A percentile compares a stretch with the other conserved stretches of the same genome.
phyloP scores from a whole-genome alignment of 2,888 invertebrate genomes.

The Amphimallon solstitiale region DNA sequence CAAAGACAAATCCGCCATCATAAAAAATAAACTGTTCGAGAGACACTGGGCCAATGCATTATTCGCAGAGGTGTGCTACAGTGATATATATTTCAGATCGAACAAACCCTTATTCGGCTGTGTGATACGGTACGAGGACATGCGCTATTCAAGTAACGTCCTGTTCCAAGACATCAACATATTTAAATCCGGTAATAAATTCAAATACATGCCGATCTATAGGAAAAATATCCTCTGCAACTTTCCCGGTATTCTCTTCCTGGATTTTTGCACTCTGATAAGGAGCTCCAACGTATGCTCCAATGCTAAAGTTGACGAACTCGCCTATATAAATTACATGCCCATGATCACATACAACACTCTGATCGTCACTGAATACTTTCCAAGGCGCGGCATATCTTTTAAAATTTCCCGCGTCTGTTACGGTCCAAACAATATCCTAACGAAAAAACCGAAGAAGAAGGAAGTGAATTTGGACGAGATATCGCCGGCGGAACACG shows the following conservation, averaged over 20 bases:
- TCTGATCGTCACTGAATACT: slow-evolving; percentile 40
- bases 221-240: slow-evolving; percentile 20
- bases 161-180: slow-evolving; percentile 13
- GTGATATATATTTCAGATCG: slow-evolving; percentile 54
- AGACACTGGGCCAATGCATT: slow-evolving; percentile 15
- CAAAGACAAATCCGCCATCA: slow-evolving; percentile 19
- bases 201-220: slow-evolving; percentile 36
- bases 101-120: slow-evolving; percentile 47
- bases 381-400: slow-evolving; percentile 31
- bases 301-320: slow-evolving; percentile 35
- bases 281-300: slow-evolving; percentile 15
- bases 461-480: slow-evolving; percentile 55
- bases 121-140: slow-evolving; percentile 21
- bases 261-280: slow-evolving; percentile 23
- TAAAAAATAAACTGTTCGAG: slow-evolving; percentile 30
- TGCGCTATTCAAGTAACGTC: slow-evolving; percentile 32
- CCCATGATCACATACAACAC: slow-evolving; percentile 43
- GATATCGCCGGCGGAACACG: slow-evolving; percentile 57
- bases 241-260: slow-evolving; percentile 35
- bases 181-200: slow-evolving; percentile 7
- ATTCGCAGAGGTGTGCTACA: slow-evolving; percentile 45
- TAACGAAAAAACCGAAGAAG: slow-evolving; percentile 41
- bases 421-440: slow-evolving; percentile 41
- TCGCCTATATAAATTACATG: slow-evolving; percentile 40
- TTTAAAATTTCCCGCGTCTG: slow-evolving; percentile 41